Conservation (phyloP, 2,797 vertebrate genomes). For the Sebastes aleutianus region DNA sequence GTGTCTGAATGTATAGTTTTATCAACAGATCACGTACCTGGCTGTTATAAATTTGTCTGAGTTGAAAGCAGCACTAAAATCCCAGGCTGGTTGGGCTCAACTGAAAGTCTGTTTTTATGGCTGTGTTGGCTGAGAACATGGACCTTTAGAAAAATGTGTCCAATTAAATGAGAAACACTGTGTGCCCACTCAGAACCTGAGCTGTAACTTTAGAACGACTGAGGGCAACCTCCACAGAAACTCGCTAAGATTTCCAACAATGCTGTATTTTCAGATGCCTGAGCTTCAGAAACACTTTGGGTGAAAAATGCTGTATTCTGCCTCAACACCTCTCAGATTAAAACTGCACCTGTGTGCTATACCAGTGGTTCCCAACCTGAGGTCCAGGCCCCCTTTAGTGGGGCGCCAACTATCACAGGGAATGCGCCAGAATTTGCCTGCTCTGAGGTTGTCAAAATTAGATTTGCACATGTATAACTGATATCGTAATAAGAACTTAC, state of each 20-base stretch:
- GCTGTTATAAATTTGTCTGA: background rate
- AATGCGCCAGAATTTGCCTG: too few species aligned
- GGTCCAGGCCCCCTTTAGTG: too few species aligned
- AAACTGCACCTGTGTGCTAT: background rate
- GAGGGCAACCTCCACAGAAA: background rate
- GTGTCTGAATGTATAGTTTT: background rate
- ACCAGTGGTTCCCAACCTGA: too few species aligned
- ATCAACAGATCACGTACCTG: background rate
- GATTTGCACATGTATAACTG: too few species aligned
- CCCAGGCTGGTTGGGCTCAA: background rate
- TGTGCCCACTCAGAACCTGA: background rate
- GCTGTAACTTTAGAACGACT: background rate
- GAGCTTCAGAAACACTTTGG: background rate
- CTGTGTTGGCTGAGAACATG: background rate
- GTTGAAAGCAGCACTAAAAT: background rate
- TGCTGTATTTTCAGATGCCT: background rate
- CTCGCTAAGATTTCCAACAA: background rate
- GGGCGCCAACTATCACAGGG: too few species aligned
- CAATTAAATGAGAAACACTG: conserved; percentile 8
- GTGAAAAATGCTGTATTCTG: background rate
- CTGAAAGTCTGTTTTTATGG: background rate
- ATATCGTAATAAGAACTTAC: too few species aligned
- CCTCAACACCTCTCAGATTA: background rate
- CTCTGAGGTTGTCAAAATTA: too few species aligned
- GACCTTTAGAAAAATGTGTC: conserved; percentile 6